Evolutionary conservation across 2,113 vertebrate species (phyloP).

Genomic region (Jacana jacana): DNA sequence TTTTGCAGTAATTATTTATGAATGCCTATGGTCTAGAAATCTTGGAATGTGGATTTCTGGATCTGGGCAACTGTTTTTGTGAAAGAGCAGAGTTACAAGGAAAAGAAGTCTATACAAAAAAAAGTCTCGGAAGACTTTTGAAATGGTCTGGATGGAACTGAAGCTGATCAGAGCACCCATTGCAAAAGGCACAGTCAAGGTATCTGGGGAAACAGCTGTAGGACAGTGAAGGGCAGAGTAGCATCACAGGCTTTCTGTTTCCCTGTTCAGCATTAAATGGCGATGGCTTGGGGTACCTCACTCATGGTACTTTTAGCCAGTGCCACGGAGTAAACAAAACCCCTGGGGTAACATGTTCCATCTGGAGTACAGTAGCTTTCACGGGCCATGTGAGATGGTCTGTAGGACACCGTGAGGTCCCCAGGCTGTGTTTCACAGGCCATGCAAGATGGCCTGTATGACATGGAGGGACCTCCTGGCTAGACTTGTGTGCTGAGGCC

Average conservation of each 20-base stretch:
- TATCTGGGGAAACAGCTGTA: not conserved
- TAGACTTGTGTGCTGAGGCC: not conserved
- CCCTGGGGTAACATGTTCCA: not conserved
- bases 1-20: not conserved
- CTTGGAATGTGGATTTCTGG: not conserved
- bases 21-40: not conserved
- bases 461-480: not conserved
- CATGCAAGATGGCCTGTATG: not conserved
- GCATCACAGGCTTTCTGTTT: not conserved
- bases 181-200: not conserved
- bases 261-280: not conserved
- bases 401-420: not conserved
- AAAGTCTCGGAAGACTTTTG: not conserved
- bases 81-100: not conserved
- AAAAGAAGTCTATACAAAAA: no score
- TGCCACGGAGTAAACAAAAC: not conserved
- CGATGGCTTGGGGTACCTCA: not conserved
- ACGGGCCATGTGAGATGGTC: rapidly evolving
- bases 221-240: not conserved
- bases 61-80: not conserved
- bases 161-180: not conserved
- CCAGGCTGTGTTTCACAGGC: not conserved
- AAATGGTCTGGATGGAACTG: not conserved
- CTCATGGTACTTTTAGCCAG: not conserved
- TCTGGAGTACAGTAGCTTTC: not conserved